Conservation (phyloP, 1,140 invertebrate genomes). For the Limonius californicus region DNA sequence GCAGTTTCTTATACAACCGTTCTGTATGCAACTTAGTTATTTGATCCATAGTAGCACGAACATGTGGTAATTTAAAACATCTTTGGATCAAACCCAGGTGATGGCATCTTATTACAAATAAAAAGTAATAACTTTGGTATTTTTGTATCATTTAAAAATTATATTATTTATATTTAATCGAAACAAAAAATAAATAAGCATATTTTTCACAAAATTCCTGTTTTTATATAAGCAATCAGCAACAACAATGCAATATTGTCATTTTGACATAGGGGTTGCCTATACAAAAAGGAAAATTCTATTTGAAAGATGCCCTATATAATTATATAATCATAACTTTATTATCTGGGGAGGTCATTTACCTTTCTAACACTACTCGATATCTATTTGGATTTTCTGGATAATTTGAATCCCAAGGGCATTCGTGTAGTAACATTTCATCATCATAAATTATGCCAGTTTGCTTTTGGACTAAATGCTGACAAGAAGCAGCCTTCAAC, state of each 20-base stretch:
- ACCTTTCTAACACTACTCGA: conserved; percentile 64
- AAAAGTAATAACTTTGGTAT: no score
- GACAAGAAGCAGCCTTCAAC: neutral
- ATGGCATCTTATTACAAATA: neutral
- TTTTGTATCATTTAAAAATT: no score
- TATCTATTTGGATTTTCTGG: conserved; percentile 79
- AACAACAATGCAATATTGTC: no score
- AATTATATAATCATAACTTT: no score
- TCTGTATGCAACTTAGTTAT: conserved; percentile 63
- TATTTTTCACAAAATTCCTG: no score
- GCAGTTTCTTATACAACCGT: conserved; percentile 48
- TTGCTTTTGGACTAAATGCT: conserved; percentile 23
- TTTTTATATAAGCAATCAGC: neutral
- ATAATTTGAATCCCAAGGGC: conserved; percentile 79
- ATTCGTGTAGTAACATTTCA: conserved; percentile 72
- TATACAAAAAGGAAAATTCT: no score
- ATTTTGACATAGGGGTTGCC: no score
- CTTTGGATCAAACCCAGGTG: conserved; percentile 50
- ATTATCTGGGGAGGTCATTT: no score
- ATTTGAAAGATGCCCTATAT: no score
- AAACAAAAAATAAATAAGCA: no score
- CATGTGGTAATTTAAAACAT: conserved; percentile 58
- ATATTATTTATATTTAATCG: no score
- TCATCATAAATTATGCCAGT: conserved; percentile 79
- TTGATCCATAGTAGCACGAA: conserved; percentile 68